phyloP scores from a whole-genome alignment of 1,140 invertebrate genomes.

The Apocrypta bakeri region DNA sequence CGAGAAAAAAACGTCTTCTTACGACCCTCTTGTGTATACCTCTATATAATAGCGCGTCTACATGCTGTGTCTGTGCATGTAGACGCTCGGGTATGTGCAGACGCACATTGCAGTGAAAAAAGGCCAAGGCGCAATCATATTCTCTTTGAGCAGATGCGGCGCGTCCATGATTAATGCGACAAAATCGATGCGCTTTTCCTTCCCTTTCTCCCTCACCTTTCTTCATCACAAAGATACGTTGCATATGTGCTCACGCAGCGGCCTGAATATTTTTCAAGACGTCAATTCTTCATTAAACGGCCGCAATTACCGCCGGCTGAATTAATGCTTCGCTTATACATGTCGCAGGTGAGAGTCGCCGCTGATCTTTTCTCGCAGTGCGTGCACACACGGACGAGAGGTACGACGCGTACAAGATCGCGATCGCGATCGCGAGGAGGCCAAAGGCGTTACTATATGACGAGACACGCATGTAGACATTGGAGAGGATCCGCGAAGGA shows the following conservation, averaged over 20 bases:
- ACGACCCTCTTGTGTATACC: background rate
- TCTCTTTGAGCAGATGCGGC: background rate
- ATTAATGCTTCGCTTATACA: background rate
- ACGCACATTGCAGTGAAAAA: background rate
- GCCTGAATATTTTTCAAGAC: background rate
- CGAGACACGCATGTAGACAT: background rate
- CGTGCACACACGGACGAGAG: no score
- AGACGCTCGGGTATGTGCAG: no score
- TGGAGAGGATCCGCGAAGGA: no score
- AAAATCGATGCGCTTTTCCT: background rate
- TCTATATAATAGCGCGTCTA: no score
- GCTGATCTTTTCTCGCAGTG: background rate
- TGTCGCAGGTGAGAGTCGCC: background rate
- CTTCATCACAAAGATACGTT: no score
- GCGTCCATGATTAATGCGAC: background rate
- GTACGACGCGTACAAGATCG: no score
- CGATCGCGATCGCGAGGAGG: background rate
- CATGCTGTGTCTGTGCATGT: no score
- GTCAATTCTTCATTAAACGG: constrained; percentile 2
- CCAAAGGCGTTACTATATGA: background rate
- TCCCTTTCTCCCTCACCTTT: no score
- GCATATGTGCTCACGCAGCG: no score
- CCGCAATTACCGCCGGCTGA: background rate
- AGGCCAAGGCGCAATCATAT: background rate
- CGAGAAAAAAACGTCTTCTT: no score